Conservation (phyloP, 2,113 vertebrate species). For the Aldabrachelys gigantea region DNA sequence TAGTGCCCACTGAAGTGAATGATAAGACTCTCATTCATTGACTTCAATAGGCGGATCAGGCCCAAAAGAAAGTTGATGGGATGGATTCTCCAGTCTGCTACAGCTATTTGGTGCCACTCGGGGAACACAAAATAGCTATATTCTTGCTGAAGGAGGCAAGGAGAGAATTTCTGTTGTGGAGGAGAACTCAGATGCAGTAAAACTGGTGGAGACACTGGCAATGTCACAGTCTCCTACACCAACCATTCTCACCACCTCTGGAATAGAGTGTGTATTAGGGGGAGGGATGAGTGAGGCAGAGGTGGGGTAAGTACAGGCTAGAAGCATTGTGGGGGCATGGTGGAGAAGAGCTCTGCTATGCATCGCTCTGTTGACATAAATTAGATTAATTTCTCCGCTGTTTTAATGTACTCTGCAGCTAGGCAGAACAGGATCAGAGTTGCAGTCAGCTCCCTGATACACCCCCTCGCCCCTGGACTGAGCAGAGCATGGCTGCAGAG, state of each 20-base stretch:
- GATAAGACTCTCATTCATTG: background rate
- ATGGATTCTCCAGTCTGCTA: background rate
- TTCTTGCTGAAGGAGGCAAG: background rate
- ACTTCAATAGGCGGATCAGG: background rate
- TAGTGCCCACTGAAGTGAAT: background rate
- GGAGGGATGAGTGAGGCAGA: background rate
- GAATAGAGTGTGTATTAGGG: background rate
- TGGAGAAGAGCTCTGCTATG: background rate
- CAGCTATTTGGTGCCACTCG: background rate
- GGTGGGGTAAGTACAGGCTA: background rate
- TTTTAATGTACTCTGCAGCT: background rate
- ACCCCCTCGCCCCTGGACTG: background rate
- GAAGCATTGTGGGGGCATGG: rapidly evolving
- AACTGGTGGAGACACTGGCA: rapidly evolving
- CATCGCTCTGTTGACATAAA: background rate
- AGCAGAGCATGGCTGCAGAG: background rate
- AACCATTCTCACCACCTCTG: background rate
- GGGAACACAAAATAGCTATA: rapidly evolving
- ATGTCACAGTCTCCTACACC: background rate
- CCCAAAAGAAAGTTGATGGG: conserved; percentile 1
- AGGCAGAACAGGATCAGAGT: background rate
- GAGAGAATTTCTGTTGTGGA: background rate
- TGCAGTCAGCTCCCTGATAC: background rate
- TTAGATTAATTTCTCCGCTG: background rate
- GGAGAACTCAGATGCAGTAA: rapidly evolving